These are phyloP conservation scores for Anniella stebbinsi DNA, from an alignment of 2,797 vertebrate genomes.

Conservation along the genomic window DNA sequence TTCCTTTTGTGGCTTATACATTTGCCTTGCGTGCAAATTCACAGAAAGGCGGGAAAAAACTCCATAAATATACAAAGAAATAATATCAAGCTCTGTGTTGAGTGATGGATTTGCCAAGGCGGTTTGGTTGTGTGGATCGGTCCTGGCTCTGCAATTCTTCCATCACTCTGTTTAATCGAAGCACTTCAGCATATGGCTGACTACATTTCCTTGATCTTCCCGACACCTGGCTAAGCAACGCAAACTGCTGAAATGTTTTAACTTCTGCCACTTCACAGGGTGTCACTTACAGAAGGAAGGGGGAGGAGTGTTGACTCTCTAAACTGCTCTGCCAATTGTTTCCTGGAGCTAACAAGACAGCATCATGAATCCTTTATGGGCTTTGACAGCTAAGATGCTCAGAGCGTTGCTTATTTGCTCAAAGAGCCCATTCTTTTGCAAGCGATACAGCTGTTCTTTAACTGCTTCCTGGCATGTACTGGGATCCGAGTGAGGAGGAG, in stretches of 20 bases:
- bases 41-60: background rate
- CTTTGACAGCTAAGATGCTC: background rate
- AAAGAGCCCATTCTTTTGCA: background rate
- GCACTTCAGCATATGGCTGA: background rate
- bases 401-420: background rate
- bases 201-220: background rate
- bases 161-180: background rate
- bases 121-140: background rate
- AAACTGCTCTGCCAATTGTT: background rate
- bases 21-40: background rate
- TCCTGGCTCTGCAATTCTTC: background rate
- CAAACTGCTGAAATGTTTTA: background rate
- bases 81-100: background rate
- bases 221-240: background rate
- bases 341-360: conserved; percentile 25
- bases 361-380: background rate
- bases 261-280: background rate
- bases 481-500: background rate
- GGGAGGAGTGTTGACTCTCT: background rate
- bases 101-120: background rate
- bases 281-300: background rate
- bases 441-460: background rate
- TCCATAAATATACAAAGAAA: background rate
- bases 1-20: background rate
- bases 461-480: background rate